phyloP scores from a whole-genome alignment of 2,888 invertebrate species.

The Caenorhabditis afra region DNA sequence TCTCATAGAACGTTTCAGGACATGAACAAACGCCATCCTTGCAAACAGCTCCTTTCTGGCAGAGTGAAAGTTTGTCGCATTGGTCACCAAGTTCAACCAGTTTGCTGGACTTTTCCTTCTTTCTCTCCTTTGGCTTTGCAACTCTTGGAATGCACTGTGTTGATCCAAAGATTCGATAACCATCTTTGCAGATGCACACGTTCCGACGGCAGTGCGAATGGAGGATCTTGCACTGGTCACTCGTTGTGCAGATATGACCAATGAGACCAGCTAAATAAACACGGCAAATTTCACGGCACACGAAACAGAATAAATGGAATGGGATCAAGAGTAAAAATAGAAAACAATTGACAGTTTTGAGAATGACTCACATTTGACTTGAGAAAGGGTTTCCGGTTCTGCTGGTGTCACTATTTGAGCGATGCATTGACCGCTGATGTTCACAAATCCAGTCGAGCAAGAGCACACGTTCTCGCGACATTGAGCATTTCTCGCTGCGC shows the following conservation, averaged over 20 bases:
- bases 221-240: slow-evolving; percentile 62
- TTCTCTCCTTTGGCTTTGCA: slow-evolving; percentile 43
- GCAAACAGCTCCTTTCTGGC: slow-evolving; percentile 69
- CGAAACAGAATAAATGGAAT: slow-evolving; percentile 18
- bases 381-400: slow-evolving; percentile 51
- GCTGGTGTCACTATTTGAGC: slow-evolving; percentile 42
- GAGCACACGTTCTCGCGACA: slow-evolving; percentile 61
- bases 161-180: slow-evolving; percentile 70
- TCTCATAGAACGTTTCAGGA: slow-evolving; percentile 62
- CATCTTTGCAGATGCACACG: slow-evolving; percentile 67
- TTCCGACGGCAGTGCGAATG: slow-evolving; percentile 65
- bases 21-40: slow-evolving; percentile 67
- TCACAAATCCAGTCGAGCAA: slow-evolving; percentile 52
- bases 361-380: slow-evolving; percentile 52
- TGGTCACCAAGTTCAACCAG: slow-evolving; percentile 57
- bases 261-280: slow-evolving; percentile 66
- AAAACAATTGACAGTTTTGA: not conserved
- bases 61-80: slow-evolving; percentile 54
- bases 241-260: slow-evolving; percentile 61
- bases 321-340: slow-evolving; percentile 10
- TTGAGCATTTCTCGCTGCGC: slow-evolving; percentile 33
- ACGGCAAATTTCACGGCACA: slow-evolving; percentile 40
- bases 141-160: slow-evolving; percentile 69
- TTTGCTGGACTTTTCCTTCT: slow-evolving; percentile 31
- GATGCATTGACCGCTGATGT: slow-evolving; percentile 42